A percentile compares a stretch with the other conserved stretches of the same genome.
Evolutionary conservation across 2,113 vertebrate species (phyloP).

Genomic region (Ctenodactylus gundi): DNA sequence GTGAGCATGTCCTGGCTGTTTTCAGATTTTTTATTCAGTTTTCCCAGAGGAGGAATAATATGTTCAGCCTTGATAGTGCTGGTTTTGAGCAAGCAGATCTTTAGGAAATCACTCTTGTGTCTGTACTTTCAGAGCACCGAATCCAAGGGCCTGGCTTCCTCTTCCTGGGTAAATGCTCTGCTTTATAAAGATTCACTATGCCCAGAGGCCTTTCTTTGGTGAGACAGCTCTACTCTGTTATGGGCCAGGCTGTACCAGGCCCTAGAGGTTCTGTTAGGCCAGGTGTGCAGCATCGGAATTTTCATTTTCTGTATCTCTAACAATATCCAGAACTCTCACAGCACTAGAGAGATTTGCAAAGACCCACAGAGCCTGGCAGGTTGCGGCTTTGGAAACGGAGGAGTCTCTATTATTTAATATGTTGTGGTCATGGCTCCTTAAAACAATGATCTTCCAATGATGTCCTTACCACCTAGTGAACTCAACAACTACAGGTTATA

Average conservation of each 20-base stretch:
- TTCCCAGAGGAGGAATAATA: slow-evolving; percentile 43
- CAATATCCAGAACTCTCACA: background rate
- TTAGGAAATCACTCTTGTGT: slow-evolving; percentile 21
- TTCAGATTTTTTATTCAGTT: background rate
- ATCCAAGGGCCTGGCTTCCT: background rate
- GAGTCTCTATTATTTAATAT: background rate
- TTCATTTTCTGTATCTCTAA: background rate
- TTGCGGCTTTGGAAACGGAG: background rate
- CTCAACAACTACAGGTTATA: background rate
- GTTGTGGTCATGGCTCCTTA: background rate
- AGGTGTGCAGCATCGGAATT: background rate
- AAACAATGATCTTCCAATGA: background rate
- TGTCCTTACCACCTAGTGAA: background rate
- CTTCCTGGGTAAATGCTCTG: slow-evolving; percentile 26
- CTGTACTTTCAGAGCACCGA: background rate
- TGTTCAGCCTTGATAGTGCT: background rate
- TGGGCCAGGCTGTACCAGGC: background rate
- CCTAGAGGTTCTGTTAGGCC: background rate
- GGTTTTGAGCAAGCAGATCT: slow-evolving; percentile 16
- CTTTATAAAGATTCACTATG: background rate
- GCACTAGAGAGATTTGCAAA: background rate
- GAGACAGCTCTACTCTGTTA: background rate
- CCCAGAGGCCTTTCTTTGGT: background rate
- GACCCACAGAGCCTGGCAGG: background rate
- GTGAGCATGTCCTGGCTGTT: background rate